These are phyloP conservation scores for Tetranychus truncatus DNA, from an alignment of 2,888 invertebrate species.

Conservation along the genomic window DNA sequence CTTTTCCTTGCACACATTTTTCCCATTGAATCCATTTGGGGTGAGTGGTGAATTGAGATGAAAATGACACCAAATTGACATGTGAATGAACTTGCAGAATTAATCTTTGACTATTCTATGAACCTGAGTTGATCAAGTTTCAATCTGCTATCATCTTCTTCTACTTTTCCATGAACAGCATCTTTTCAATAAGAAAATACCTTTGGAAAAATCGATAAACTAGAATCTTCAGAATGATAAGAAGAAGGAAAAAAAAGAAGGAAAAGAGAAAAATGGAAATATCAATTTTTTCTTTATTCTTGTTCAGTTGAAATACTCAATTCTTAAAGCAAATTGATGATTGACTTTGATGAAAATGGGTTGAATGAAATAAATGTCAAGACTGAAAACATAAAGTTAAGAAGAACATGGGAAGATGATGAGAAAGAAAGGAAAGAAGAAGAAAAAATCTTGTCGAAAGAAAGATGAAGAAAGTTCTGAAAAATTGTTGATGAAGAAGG, in stretches of 20 bases:
- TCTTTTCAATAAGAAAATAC: not conserved
- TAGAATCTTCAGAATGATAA: not conserved
- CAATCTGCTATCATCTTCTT: constrained; percentile 1
- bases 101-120: no score
- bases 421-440: no score
- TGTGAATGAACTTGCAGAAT: no score
- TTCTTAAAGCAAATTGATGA: not conserved
- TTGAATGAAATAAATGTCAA: not conserved
- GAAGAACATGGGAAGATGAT: not conserved
- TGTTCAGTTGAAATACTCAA: not conserved
- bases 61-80: no score
- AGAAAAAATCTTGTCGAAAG: no score
- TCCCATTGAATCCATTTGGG: no score
- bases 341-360: not conserved
- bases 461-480: no score
- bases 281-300: not conserved
- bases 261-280: not conserved
- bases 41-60: no score
- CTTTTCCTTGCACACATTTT: no score
- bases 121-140: not conserved
- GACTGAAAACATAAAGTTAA: not conserved
- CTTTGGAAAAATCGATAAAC: not conserved
- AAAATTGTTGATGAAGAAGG: not conserved
- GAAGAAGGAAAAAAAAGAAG: not conserved
- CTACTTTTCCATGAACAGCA: no score